Evolutionary conservation across 2,113 vertebrate genomes (phyloP), one percentile per base, ranked within the genome.

Genomic region (Pteropus alecto): DNA sequence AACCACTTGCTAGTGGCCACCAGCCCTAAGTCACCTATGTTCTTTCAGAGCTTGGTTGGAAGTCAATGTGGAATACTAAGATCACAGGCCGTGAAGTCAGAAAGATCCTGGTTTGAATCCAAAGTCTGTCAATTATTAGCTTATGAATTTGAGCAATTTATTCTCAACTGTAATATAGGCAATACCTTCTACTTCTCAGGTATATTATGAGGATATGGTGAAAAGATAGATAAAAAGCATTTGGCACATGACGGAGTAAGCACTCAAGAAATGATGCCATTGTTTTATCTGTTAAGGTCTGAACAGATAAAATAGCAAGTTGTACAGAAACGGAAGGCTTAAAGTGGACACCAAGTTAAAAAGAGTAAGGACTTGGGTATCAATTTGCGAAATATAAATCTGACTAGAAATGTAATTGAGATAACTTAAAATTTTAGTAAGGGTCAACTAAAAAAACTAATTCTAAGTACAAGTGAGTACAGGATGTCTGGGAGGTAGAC

Each of bases 351-450:
- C 61, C 79, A 79, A 19, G 68, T 79, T 87, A 63, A 78, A 65
- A 89, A 74, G 41, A 51, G 76, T 82, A 38, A 93, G 35, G 73
- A 92, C 16, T 48, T 89, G 65, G 87, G 4, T 83, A 89, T 71
- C 87, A 96, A 43, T 41, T 35, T 92, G 54, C 95, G 61, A 93
- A 96, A 74, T 70, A 86, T 14, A 95, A 94, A 67, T 94, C 35
- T 93, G 46, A 81, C 38, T 68, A 85, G 70, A 26, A 94, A 91
- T 81, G 2, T 46, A 89, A 78, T 2, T 85, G 48, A 13, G 15
- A 89, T 93, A 96, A 84, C 73, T 41, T 82, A 70, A 9, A 93
- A 65, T 94, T 87, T 90, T 95, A 92, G 61, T 84, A 91, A 83
- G 51, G 54, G 58, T 90, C 85, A 79, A 33, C 43, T 90, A 86